Percentiles rank a stretch among this genome's conserved stretches.
phyloP scores from a whole-genome alignment of 30 jellyfish, hydroid and myxozoan genomes.

The Cassiopea xamachana region DNA sequence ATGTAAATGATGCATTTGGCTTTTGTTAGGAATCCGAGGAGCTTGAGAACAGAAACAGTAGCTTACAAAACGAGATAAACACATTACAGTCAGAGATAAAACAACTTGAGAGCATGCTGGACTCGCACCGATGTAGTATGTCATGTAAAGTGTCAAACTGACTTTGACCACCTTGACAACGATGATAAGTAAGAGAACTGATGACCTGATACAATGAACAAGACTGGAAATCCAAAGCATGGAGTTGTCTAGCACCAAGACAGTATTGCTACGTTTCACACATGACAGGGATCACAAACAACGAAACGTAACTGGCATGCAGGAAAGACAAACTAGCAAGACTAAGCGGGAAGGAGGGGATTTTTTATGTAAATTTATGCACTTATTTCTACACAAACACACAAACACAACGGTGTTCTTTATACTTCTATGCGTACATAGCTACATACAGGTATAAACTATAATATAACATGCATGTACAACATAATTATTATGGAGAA shows the following conservation, averaged over 20 bases:
- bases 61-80: slow-evolving; percentile 88
- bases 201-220: background rate
- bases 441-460: too few relatives aligned
- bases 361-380: too few relatives aligned
- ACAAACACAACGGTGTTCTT: too few relatives aligned
- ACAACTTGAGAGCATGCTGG: slow-evolving; percentile 97
- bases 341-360: background rate
- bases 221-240: background rate
- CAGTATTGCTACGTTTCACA: background rate
- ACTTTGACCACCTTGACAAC: slow-evolving; percentile 32
- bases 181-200: slow-evolving; percentile 14
- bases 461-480: too few relatives aligned
- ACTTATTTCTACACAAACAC: too few relatives aligned
- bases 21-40: slow-evolving; percentile 95
- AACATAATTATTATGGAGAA: too few relatives aligned
- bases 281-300: background rate
- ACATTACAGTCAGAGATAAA: slow-evolving; percentile 93
- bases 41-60: slow-evolving; percentile 89
- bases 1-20: background rate
- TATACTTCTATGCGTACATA: too few relatives aligned
- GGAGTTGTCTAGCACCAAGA: background rate
- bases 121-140: slow-evolving; percentile 97
- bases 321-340: background rate
- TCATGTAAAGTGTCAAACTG: slow-evolving; percentile 85
- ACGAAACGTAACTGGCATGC: background rate